Evolutionary conservation across 2,797 vertebrate genomes (phyloP).

Genomic region (Oceanodroma leucorhoa): DNA sequence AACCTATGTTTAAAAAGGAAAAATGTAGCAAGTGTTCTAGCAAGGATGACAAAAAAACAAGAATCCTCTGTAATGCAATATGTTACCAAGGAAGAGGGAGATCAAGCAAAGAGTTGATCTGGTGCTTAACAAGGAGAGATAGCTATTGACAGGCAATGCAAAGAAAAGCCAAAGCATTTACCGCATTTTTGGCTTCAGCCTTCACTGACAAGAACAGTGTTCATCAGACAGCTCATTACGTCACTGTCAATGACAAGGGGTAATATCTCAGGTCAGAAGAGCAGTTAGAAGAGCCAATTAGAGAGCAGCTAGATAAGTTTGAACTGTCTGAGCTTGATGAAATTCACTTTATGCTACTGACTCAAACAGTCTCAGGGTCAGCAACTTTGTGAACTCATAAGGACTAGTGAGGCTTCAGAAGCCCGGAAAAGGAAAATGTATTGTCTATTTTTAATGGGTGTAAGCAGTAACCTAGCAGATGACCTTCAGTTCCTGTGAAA

Average conservation of each 20-base stretch:
- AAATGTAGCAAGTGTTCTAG: background rate
- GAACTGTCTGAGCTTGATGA: slow-evolving; percentile 28
- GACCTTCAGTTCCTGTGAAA: slow-evolving; percentile 48
- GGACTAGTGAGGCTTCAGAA: slow-evolving; percentile 4
- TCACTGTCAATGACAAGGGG: background rate
- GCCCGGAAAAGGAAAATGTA: background rate
- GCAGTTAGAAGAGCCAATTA: slow-evolving; percentile 40
- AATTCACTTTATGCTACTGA: slow-evolving; percentile 23
- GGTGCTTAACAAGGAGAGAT: background rate
- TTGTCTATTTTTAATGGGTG: slow-evolving; percentile 52
- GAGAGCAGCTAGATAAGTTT: slow-evolving; percentile 17
- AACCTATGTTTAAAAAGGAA: background rate
- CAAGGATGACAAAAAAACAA: background rate
- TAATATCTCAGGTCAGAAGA: slow-evolving; percentile 18
- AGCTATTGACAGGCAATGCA: background rate
- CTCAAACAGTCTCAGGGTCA: slow-evolving; percentile 36
- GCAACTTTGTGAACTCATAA: slow-evolving; percentile 51
- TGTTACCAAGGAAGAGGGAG: background rate
- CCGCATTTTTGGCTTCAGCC: background rate
- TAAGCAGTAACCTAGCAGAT: slow-evolving; percentile 16
- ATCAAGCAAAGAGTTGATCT: background rate
- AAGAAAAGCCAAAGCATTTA: slow-evolving; percentile 3
- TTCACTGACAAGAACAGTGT: background rate
- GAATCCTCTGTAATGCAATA: background rate
- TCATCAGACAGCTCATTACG: background rate